Evolutionary conservation across 2,797 vertebrate genomes (phyloP), one percentile per base, ranked within the genome.

Genomic region (Cryptoblepharus egeriae): DNA sequence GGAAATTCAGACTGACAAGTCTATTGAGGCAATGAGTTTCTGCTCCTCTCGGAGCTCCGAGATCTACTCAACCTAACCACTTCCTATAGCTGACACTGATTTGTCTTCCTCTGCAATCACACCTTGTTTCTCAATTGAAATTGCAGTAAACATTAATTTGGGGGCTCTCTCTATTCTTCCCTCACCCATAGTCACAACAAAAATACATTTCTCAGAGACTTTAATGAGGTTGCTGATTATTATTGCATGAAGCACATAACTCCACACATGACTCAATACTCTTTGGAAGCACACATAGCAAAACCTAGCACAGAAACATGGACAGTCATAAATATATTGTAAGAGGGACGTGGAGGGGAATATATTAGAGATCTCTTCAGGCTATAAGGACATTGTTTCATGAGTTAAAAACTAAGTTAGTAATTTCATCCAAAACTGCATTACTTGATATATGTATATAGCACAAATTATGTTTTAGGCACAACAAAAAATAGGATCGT

Each of bases 221-320:
- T 87, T 88, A 88, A 85, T 18, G 63, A 89, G 79, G 75, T 58
- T 42, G 2, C 71, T 89, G 68, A 74, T 89, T 89, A 90, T 90
- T 88, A 89, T 72, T 93, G 57, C 69, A 74, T 22, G 24, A 81
- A n/a, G 72, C 76, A 85, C 83, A 91, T 16, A 76, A 32, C n/a
- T 71, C 39, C 91, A 78, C 88, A 92, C 45, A 28, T 0, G 35
- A 88, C 74, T 65, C 67, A 1, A 12, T 60, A 68, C 60, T 89
- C 82, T 88, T 87, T 89, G 86, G 81, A 87, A 69, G 84, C 57
- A 42, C 77, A 75, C 57, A 79, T 20, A 60, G 18, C 81, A 60
- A 77, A 86, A 79, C 79, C 45, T 2, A 69, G 39, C 57, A 69
- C 9, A 49, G 64, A 60, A 45, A 42, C 24, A 45, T 32, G 81